A percentile compares a stretch with the other conserved stretches of the same genome.
Evolutionary conservation across 2,888 invertebrate species (phyloP).

Genomic region (Tillus elongatus): DNA sequence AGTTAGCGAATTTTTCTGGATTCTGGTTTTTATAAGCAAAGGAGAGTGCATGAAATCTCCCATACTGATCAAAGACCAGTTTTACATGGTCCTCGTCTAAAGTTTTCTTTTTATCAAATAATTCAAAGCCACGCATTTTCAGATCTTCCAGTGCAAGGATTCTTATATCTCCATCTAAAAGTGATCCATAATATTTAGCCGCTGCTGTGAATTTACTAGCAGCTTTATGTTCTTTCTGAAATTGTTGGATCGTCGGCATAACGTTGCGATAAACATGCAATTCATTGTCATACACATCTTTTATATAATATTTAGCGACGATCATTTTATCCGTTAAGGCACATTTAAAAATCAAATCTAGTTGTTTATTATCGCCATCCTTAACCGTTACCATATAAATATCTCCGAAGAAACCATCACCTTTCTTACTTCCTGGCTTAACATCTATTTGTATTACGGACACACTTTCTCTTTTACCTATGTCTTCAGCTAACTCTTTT

Average conservation of each 20-base stretch:
- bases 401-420: constrained; percentile 15
- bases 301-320: not conserved
- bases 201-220: not conserved
- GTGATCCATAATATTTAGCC: constrained; percentile 10
- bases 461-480: not conserved
- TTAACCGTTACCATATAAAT: constrained; percentile 12
- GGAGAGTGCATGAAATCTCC: constrained; percentile 12
- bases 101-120: constrained; percentile 11
- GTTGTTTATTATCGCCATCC: constrained; percentile 6
- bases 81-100: constrained; percentile 12
- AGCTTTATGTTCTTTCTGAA: not conserved
- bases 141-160: constrained; percentile 14
- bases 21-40: constrained; percentile 11
- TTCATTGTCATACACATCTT: not conserved
- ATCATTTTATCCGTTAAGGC: not conserved
- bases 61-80: constrained; percentile 14
- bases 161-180: constrained; percentile 7
- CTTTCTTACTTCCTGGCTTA: constrained; percentile 5
- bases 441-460: not conserved
- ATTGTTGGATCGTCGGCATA: not conserved
- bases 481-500: too few species aligned
- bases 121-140: constrained; percentile 10
- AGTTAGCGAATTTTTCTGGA: constrained; percentile 5
- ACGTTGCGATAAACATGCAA: not conserved
- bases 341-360: not conserved